Percentiles rank a stretch among this genome's conserved stretches.
Evolutionary conservation across 2,797 vertebrate genomes (phyloP).

Genomic region (Rhinatrema bivittatum): DNA sequence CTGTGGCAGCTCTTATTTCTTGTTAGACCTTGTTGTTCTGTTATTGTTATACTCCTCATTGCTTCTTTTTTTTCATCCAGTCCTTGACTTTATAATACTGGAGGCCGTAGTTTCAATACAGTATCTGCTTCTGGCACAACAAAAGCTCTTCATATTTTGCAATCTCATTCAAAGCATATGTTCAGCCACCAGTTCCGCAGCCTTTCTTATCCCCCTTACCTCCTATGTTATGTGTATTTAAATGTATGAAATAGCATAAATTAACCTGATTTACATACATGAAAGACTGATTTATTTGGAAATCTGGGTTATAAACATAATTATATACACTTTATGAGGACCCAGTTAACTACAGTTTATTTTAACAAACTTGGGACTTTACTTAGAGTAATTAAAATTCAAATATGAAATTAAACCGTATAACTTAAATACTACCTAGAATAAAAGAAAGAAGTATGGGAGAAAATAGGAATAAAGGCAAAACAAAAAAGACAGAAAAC

Average conservation of each 20-base stretch:
- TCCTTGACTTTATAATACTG: slow-evolving; percentile 39
- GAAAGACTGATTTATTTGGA: slow-evolving; percentile 75
- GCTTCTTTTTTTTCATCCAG: slow-evolving; percentile 23
- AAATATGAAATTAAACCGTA: no score
- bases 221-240: slow-evolving; percentile 59
- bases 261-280: slow-evolving; percentile 66
- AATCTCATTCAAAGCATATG: slow-evolving; percentile 60
- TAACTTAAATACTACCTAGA: no score
- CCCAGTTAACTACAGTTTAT: slow-evolving; percentile 69
- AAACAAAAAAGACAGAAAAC: no score
- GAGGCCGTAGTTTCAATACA: slow-evolving; percentile 27
- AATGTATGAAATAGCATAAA: slow-evolving; percentile 73
- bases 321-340: slow-evolving; percentile 73
- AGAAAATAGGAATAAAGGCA: no score
- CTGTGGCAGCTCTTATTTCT: slow-evolving; percentile 18
- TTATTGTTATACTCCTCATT: slow-evolving; percentile 21
- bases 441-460: no score
- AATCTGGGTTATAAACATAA: slow-evolving; percentile 71
- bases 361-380: no score
- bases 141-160: slow-evolving; percentile 47
- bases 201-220: no score
- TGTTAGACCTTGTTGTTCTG: background rate
- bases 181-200: slow-evolving; percentile 57
- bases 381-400: no score
- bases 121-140: slow-evolving; percentile 45